A percentile compares a stretch with the other conserved stretches of the same genome.
Conservation (phyloP, 2,888 invertebrate genomes). For the Torymus tubicola region DNA sequence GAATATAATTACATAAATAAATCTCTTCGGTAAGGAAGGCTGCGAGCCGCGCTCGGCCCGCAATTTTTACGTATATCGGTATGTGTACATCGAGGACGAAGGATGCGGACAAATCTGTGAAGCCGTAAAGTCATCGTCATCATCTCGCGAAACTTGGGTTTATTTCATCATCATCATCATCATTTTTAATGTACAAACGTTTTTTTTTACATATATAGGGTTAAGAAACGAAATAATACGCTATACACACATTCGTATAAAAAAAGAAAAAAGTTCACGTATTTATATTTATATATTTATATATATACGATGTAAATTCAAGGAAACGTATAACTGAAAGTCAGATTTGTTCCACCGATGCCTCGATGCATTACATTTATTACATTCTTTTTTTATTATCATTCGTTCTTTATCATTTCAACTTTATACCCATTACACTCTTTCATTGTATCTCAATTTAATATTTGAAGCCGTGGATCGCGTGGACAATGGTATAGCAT, state of each 20-base stretch:
- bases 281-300: too few relatives aligned
- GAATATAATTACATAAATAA: conserved; percentile 72
- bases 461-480: conserved; percentile 46
- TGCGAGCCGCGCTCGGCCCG: conserved; percentile 69
- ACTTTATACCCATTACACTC: conserved; percentile 3
- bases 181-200: conserved; percentile 11
- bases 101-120: conserved; percentile 33
- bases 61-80: conserved; percentile 74
- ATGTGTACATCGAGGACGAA: conserved; percentile 57
- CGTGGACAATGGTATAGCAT: conserved; percentile 44
- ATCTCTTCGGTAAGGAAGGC: conserved; percentile 74
- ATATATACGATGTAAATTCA: not conserved
- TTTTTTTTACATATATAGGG: conserved; percentile 18
- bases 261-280: not conserved
- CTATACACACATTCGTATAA: not conserved
- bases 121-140: not conserved
- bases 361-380: conserved; percentile 48
- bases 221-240: conserved; percentile 17
- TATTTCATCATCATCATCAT: not conserved
- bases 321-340: not conserved
- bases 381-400: conserved; percentile 40
- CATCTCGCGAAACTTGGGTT: not conserved
- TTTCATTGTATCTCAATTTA: conserved; percentile 22
- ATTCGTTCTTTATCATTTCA: conserved; percentile 5
- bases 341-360: conserved; percentile 42